These are phyloP conservation scores for Cetoscarus ocellatus DNA, from an alignment of 2,797 vertebrate genomes.

Conservation along the genomic window DNA sequence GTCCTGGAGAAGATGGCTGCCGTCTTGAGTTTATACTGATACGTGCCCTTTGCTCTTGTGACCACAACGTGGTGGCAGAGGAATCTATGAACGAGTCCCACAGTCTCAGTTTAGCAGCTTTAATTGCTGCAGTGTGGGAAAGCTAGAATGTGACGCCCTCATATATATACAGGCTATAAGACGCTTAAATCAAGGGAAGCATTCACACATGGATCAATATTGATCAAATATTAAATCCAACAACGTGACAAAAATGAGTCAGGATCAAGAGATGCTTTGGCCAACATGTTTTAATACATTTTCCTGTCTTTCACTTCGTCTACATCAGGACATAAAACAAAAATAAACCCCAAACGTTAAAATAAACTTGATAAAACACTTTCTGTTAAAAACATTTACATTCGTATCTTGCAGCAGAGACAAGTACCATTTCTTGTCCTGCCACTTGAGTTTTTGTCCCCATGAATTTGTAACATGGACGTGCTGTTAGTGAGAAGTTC, in stretches of 20 bases:
- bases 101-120: too few species aligned
- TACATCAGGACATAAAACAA: conserved; percentile 61
- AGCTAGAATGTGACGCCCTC: too few species aligned
- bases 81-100: too few species aligned
- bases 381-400: conserved; percentile 63
- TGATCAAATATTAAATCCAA: too few species aligned
- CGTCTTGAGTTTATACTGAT: too few species aligned
- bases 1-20: too few species aligned
- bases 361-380: conserved; percentile 57
- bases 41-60: too few species aligned
- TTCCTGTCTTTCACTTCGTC: conserved; percentile 44
- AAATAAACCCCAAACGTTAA: conserved; percentile 48
- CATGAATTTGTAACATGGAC: conserved; percentile 19
- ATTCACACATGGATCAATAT: too few species aligned
- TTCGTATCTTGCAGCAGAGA: conserved; percentile 47
- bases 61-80: too few species aligned
- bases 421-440: conserved; percentile 45
- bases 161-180: too few species aligned
- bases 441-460: conserved; percentile 20
- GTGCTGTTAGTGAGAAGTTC: conserved; percentile 32
- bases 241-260: background rate
- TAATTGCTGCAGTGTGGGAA: too few species aligned
- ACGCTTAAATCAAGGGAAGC: background rate
- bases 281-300: conserved; percentile 68
- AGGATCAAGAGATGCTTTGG: conserved; percentile 44